These are phyloP conservation scores for Oreortyx pictus DNA, from an alignment of 2,797 vertebrate genomes.

Conservation along the genomic window DNA sequence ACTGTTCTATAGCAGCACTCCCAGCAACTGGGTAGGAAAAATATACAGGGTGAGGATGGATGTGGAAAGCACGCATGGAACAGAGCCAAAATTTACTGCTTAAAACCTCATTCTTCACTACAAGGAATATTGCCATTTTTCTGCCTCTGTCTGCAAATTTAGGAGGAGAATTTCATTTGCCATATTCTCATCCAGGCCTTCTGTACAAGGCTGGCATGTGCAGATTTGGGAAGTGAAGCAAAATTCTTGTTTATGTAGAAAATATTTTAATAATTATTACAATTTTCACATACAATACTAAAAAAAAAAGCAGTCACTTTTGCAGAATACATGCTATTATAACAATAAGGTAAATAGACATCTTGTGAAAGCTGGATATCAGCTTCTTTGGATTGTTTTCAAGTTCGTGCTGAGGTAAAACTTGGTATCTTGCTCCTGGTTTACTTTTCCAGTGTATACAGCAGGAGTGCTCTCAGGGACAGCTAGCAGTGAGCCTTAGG, in stretches of 20 bases:
- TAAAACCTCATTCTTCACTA: neutral
- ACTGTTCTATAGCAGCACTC: neutral
- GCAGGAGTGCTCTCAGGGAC: rapidly evolving
- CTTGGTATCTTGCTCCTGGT: neutral
- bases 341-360: neutral
- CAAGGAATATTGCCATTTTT: neutral
- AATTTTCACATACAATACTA: neutral
- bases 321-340: neutral
- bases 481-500: neutral
- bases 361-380: neutral
- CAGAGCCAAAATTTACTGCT: neutral
- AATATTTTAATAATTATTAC: neutral
- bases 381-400: neutral
- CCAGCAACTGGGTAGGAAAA: neutral
- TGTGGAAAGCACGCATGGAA: neutral
- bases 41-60: neutral
- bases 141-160: neutral
- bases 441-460: neutral
- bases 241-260: neutral
- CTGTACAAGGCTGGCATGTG: neutral
- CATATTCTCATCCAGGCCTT: neutral
- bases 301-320: neutral
- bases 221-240: neutral
- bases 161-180: neutral
- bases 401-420: neutral